phyloP scores from a whole-genome alignment of 1,140 invertebrate species.

The Potamilus streckersoni region DNA sequence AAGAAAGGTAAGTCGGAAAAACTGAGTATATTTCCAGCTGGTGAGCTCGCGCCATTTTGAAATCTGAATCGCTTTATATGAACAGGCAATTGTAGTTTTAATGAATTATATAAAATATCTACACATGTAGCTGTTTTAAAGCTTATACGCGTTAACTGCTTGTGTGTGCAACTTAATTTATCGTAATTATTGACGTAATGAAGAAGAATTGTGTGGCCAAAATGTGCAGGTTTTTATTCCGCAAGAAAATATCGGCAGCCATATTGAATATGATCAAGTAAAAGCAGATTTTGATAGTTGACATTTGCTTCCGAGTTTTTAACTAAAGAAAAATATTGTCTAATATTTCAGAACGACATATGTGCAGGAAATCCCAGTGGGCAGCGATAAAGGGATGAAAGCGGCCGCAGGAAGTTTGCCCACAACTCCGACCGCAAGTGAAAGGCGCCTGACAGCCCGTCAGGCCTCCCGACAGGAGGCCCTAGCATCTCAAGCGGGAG shows the following conservation, averaged over 20 bases:
- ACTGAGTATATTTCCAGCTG: constrained; percentile 12
- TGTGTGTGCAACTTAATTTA: neutral
- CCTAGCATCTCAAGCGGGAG: too few relatives aligned
- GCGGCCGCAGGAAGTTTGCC: constrained; percentile 16
- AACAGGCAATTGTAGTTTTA: neutral
- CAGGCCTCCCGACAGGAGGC: constrained; percentile 23
- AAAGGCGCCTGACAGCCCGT: constrained; percentile 4
- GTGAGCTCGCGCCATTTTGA: constrained; percentile 39
- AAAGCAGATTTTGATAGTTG: too few relatives aligned
- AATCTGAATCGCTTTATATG: neutral
- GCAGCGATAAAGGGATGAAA: constrained; percentile 15
- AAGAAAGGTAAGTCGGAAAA: constrained; percentile 33
- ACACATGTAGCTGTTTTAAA: neutral
- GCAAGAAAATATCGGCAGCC: constrained; percentile 33
- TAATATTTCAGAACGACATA: constrained; percentile 7
- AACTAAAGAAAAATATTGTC: neutral
- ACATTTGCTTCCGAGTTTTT: too few relatives aligned
- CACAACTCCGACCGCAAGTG: neutral
- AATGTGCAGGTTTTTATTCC: neutral
- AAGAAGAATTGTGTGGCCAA: constrained; percentile 3
- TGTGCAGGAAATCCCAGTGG: neutral
- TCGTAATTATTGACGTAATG: neutral
- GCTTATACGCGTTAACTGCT: constrained; percentile 2
- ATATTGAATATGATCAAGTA: constrained; percentile 38
- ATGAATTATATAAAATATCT: neutral